Base-by-base conservation (phyloP, 2,888 invertebrate genomes). In the Ariolimax columbianus region DNA sequence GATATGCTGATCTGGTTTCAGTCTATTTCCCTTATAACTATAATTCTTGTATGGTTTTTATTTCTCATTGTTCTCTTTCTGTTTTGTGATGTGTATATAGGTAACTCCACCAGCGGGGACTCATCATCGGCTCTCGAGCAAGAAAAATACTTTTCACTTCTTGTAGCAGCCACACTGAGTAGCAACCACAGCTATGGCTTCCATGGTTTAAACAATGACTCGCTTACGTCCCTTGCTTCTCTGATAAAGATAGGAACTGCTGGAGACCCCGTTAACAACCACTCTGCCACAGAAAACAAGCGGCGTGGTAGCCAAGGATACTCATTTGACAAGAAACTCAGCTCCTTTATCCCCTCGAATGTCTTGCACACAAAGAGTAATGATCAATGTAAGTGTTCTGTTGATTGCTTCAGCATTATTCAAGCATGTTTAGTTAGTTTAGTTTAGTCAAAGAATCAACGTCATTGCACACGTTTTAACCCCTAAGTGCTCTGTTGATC, bases 41-140 rank as follows among this genome's bases (percentile, higher is more conserved):
- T 3, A 19, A 23, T 55, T 23, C 23, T 55, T 23, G 3, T 55
- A 7, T 4, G 11, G 55, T 55, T 4, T 55, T 14, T 30, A 1
- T 30, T 63, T 30, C n/a, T 63, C 30, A 66, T 33, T 66, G 66
- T 66, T 17, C 33, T 17, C 9, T 66, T 33, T 66, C 23, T 73
- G 43, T 23, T 38, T 38, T 68, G 68, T 68, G 11, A 19, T 6
- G 14, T 36, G 59, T n/a, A 75, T 81, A 30, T 87, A 92, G 92
- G 90, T 77, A 89, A 90, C 51, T 89, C 92, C 85, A 92, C 92
- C 86, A 92, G 93, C 86, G 70, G 82, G 30, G 96, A 96, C 68
- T 90, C 91, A 33, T 96, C 96, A 11, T 96, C 97, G 0, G 97
- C 97, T 70, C 94, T 97, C 87, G 97, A 98, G 94, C 97, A 97